Percentiles rank a stretch among this genome's conserved stretches.
Evolutionary conservation across 2,113 vertebrate genomes (phyloP).

Genomic region (Hoplias malabaricus): DNA sequence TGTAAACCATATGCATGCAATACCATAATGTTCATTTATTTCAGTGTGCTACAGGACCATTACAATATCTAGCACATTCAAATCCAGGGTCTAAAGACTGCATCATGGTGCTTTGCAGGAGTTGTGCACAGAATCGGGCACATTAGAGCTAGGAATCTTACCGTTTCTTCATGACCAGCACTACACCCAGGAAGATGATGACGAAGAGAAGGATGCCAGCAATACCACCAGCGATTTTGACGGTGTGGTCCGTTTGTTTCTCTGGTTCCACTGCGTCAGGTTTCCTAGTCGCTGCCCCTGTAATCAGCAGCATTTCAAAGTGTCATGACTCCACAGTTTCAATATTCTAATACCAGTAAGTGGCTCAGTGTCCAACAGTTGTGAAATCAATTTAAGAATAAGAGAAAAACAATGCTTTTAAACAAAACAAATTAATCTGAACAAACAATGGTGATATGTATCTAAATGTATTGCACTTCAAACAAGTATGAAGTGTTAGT

Average conservation of each 20-base stretch:
- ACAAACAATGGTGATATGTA: too few relatives aligned
- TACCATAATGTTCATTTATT: not conserved
- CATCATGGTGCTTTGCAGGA: not conserved
- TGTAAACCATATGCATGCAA: slow-evolving; percentile 20
- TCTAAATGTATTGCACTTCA: too few relatives aligned
- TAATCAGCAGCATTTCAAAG: not conserved
- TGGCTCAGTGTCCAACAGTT: not conserved
- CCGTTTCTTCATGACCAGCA: slow-evolving; percentile 91
- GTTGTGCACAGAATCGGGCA: not conserved
- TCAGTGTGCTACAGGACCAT: not conserved
- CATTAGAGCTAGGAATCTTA: slow-evolving; percentile 61
- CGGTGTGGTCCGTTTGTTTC: slow-evolving; percentile 85
- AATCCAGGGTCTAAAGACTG: slow-evolving; percentile 2
- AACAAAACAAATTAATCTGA: too few relatives aligned
- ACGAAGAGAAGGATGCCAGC: slow-evolving; percentile 88
- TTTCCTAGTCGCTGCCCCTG: slow-evolving; percentile 85
- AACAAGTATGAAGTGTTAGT: too few relatives aligned
- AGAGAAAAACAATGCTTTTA: not conserved
- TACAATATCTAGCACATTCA: not conserved
- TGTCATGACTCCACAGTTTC: not conserved
- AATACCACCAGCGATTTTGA: slow-evolving; percentile 89
- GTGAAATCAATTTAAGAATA: not conserved
- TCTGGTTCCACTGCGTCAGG: slow-evolving; percentile 83
- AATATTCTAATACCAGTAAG: not conserved
- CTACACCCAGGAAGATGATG: slow-evolving; percentile 87